Evolutionary conservation across 2,888 invertebrate species (phyloP), one percentile per base, ranked within the genome.

Genomic region (Liposcelis brunnea): DNA sequence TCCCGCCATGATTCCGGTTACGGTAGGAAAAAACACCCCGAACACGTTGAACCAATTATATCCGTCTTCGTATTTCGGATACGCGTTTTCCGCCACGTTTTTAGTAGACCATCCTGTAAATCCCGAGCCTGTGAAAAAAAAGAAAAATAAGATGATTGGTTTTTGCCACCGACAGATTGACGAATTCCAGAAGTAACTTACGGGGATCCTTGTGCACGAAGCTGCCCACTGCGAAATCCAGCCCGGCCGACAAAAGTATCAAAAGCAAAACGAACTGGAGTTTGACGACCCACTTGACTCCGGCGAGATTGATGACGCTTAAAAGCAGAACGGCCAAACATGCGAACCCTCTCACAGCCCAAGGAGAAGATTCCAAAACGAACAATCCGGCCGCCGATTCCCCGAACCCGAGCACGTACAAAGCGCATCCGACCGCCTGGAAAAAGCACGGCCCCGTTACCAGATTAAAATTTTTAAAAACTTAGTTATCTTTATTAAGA

Each of bases 281-380:
- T 58, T 95, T 89, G 47, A 97, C 83, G 19, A 97, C 94, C 93
- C 94, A 95, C 62, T 94, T 94, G 1, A 97, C 94, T 34, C 95
- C 95, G 19, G 94, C 93, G 35, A 94, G 72, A 66, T 97, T 95
- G 53, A 95, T 91, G 49, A 82, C 77, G 46, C 90, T 80, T 14
- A 95, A 69, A 32, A 91, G 65, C 38, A 93, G 64, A 2, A 94
- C 84, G 38, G 93, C 89, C 5, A 80, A 77, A 45, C 85, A 76
- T 7, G 90, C 94, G 61, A 95, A 85, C 2, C 80, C 80, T 56
- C 89, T 71, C 42, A 89, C 83, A 6, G 85, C 80, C 84, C 86
- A 86, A 2, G 52, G 59, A 55, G 52, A 63, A 26, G 16, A n/a
- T 8, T 33, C 44, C 49, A 72, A 71, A 48, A 74, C 75, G 46